Evolutionary conservation across 2,113 vertebrate genomes (phyloP).

Genomic region (Herpetotheres cachinnans): DNA sequence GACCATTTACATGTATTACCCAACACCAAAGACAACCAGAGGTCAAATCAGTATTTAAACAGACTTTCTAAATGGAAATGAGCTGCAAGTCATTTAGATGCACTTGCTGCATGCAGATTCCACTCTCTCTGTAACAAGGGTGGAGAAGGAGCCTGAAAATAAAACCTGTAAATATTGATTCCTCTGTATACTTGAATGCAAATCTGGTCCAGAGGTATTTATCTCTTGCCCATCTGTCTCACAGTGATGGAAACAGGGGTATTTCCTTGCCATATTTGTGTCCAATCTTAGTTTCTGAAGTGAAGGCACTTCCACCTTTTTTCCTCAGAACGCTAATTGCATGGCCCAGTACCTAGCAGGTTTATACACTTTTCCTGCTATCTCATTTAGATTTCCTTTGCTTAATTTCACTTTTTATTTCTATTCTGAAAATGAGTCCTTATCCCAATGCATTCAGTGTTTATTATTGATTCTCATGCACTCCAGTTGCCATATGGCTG

Average conservation of each 20-base stretch:
- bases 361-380: background rate
- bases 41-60: slow-evolving; percentile 73
- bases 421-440: background rate
- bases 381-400: background rate
- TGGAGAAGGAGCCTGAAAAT: slow-evolving; percentile 34
- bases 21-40: slow-evolving; percentile 35
- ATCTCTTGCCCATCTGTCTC: background rate
- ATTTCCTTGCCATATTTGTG: background rate
- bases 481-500: background rate
- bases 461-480: background rate
- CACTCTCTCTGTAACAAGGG: slow-evolving; percentile 2
- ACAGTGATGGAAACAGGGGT: background rate
- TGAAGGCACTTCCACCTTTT: background rate
- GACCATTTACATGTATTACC: slow-evolving; percentile 53
- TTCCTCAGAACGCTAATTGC: background rate
- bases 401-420: background rate
- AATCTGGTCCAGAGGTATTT: background rate
- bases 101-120: slow-evolving; percentile 36
- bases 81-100: slow-evolving; percentile 50
- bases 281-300: background rate
- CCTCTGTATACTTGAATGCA: slow-evolving; percentile 29
- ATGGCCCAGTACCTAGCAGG: background rate
- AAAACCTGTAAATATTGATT: slow-evolving; percentile 49
- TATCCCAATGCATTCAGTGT: background rate
- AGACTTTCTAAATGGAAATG: slow-evolving; percentile 76